Evolutionary conservation across 2,797 vertebrate genomes (phyloP).

Genomic region (Garrulus glandarius): DNA sequence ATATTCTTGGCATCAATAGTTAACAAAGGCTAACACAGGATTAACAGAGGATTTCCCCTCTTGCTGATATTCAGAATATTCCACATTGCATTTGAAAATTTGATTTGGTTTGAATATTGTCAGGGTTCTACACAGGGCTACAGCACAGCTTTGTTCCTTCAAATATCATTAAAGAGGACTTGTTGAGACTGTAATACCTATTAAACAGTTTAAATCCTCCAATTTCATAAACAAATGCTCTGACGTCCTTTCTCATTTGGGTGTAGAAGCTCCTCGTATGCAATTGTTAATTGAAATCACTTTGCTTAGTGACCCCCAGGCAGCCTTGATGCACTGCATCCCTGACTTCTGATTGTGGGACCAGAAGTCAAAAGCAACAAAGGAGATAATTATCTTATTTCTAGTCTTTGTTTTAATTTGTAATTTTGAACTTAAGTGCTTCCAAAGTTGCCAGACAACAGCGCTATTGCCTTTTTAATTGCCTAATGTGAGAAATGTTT

Average conservation of each 20-base stretch:
- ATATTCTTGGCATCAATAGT: background rate
- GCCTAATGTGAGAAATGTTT: slow-evolving; percentile 12
- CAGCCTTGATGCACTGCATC: background rate
- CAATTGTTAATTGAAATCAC: background rate
- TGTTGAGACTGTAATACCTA: background rate
- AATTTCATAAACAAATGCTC: background rate
- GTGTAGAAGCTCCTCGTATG: background rate
- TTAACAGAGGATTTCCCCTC: background rate
- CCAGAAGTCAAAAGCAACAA: slow-evolving; percentile 4
- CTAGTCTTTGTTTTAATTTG: background rate
- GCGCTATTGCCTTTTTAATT: slow-evolving; percentile 10
- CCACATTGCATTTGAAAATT: background rate
- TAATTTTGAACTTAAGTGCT: slow-evolving; percentile 21
- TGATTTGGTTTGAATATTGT: background rate
- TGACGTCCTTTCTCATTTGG: background rate
- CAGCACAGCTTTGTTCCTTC: background rate
- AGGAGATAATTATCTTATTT: slow-evolving; percentile 6
- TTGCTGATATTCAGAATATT: background rate
- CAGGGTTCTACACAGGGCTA: background rate
- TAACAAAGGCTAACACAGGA: background rate
- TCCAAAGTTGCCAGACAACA: slow-evolving; percentile 4
- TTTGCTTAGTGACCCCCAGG: background rate
- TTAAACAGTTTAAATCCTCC: background rate
- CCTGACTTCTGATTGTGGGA: background rate
- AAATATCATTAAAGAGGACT: background rate